Evolutionary conservation across 2,113 vertebrate genomes (phyloP).

Genomic region (Myiopsitta monachus): DNA sequence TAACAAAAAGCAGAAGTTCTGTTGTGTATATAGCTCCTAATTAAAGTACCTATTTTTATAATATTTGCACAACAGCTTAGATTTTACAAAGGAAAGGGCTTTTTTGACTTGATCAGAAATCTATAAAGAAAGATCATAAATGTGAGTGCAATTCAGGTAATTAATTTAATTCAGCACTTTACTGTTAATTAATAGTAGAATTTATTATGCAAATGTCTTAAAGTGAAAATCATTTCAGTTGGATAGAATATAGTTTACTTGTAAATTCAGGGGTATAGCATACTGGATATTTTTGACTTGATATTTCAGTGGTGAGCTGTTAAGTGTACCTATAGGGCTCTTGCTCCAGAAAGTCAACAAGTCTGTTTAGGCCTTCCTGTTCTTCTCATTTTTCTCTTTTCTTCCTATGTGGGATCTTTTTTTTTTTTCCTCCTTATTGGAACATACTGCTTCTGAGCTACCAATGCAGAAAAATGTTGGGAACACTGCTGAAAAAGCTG

Average conservation of each 20-base stretch:
- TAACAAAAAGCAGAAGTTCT: slow-evolving; percentile 56
- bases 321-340: not conserved
- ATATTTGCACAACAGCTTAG: slow-evolving; percentile 83
- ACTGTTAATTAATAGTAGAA: slow-evolving; percentile 84
- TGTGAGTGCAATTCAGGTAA: slow-evolving; percentile 84
- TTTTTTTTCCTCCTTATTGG: not conserved
- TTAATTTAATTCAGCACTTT: slow-evolving; percentile 96
- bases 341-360: not conserved
- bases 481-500: not conserved
- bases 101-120: slow-evolving; percentile 83
- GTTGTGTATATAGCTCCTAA: slow-evolving; percentile 64
- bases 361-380: not conserved
- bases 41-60: slow-evolving; percentile 67
- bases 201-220: slow-evolving; percentile 90
- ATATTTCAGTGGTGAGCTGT: not conserved
- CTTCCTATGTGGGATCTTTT: not conserved
- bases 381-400: not conserved
- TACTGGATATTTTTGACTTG: slow-evolving; percentile 27
- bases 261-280: slow-evolving; percentile 34
- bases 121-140: slow-evolving; percentile 74
- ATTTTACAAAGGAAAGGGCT: slow-evolving; percentile 92
- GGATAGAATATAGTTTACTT: slow-evolving; percentile 56
- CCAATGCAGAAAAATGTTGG: not conserved
- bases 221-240: slow-evolving; percentile 70
- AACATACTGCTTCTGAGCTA: not conserved